Evolutionary conservation across 2,113 vertebrate genomes (phyloP), one percentile per base, ranked within the genome.

Genomic region (Sinocyclocheilus anophthalmus): DNA sequence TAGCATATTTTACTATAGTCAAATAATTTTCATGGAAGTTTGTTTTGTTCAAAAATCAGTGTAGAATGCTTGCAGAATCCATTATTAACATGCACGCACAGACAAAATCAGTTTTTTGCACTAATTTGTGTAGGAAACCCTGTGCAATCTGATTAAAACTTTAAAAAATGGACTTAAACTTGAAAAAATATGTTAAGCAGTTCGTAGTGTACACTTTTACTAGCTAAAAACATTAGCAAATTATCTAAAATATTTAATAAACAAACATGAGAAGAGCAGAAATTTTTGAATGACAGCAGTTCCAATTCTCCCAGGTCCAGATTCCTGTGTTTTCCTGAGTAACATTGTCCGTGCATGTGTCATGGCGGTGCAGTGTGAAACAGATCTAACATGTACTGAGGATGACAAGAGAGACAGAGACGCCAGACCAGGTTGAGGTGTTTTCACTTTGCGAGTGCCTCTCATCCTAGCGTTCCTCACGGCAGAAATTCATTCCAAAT

Each of bases 371-470:
- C 30, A 57, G 30, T 42, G 12, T 42, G 63, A 69, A 16, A 85
- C 48, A n/a, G 26, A 57, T 24, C 63, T 81, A 24, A 59, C 39
- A 48, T 76, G 85, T 53, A 84, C 76, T 3, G 24, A 63, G 59
- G 39, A 88, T 65, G 85, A 91, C 82, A 89, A 85, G 50, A 65
- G 18, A 65, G n/a, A 30, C 30, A 45, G 61, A 22, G 45, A 85
- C 45, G 83, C 37, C 69, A 61, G 26, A 63, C 78, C 84, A 81
- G 78, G 75, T 75, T 88, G 16, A 18, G 85, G 89, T 89, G 16
- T 50, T 81, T 65, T 86, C n/a, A 42, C 30, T 1, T 33, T 33
- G 30, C 30, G 79, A 92, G 89, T 91, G 91, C 26, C 45, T 65
- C 30, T 9, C 69, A 80, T 85, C 69, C 37, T 9, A 81, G 4